These are phyloP conservation scores for Rhagium mordax DNA, from an alignment of 2,888 invertebrate genomes.

Conservation along the genomic window DNA sequence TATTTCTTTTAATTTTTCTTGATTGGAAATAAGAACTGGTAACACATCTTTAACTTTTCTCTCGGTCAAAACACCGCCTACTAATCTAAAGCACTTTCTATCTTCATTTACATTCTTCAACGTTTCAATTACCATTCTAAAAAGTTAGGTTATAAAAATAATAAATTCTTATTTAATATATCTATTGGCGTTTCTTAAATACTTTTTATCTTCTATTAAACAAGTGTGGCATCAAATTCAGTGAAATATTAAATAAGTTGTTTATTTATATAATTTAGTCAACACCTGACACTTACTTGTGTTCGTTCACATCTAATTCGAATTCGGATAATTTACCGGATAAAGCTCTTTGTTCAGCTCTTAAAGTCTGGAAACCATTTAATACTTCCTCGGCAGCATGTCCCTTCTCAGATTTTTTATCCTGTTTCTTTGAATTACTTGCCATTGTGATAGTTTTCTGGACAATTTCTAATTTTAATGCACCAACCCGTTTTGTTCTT, in stretches of 20 bases:
- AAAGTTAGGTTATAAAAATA: constrained; percentile 49
- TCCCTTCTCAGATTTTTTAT: constrained; percentile 69
- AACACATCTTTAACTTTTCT: constrained; percentile 92
- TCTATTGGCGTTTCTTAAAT: not conserved
- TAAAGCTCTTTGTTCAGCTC: constrained; percentile 89
- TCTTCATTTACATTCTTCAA: constrained; percentile 87
- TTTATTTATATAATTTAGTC: constrained; percentile 21
- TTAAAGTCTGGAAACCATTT: constrained; percentile 87
- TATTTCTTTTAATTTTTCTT: constrained; percentile 85
- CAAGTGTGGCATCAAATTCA: not conserved
- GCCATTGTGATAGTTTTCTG: constrained; percentile 65
- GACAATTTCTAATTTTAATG: constrained; percentile 28
- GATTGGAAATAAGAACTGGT: constrained; percentile 86
- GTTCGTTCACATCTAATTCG: constrained; percentile 95
- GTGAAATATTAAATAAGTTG: constrained; percentile 1
- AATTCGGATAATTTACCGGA: constrained; percentile 93
- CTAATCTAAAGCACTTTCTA: constrained; percentile 93
- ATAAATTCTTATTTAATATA: not conserved
- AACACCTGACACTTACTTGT: constrained; percentile 80
- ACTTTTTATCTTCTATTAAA: not conserved
- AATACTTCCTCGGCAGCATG: constrained; percentile 86
- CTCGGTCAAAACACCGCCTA: constrained; percentile 95
- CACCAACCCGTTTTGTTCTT: not conserved
- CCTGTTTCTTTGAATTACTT: constrained; percentile 65
- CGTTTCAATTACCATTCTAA: constrained; percentile 95